Evolutionary conservation across 2,113 vertebrate genomes (phyloP).

Genomic region (Syngnathus scovelli): DNA sequence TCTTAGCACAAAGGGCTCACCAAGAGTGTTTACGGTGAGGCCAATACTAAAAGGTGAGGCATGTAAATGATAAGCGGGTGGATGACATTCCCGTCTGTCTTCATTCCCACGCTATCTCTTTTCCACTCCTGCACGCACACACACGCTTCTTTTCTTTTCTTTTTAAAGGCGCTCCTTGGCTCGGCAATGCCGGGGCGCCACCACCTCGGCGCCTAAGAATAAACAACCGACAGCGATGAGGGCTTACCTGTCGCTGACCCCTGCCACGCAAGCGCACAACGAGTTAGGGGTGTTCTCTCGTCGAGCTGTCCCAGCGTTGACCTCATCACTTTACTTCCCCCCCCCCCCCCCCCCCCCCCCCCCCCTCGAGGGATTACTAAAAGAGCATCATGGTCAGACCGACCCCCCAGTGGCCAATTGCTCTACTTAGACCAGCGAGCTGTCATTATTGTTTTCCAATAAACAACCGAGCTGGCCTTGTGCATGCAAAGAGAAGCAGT

Average conservation of each 20-base stretch:
- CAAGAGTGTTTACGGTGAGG: constrained; percentile 44
- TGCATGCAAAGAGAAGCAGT: constrained; percentile 24
- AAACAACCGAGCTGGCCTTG: constrained; percentile 30
- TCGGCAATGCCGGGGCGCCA: constrained; percentile 28
- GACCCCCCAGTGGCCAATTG: constrained; percentile 35
- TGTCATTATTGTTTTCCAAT: constrained; percentile 55
- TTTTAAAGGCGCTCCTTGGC: constrained; percentile 17
- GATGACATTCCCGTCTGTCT: constrained; percentile 68
- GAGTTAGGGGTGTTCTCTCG: constrained; percentile 47
- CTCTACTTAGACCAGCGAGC: constrained; percentile 38
- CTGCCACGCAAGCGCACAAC: constrained; percentile 7
- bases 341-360: constrained; percentile 29
- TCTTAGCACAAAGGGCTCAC: constrained; percentile 31
- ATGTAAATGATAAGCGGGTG: constrained; percentile 62
- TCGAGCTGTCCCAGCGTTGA: constrained; percentile 48
- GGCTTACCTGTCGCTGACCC: constrained; percentile 62
- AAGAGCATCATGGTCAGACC: constrained; percentile 57
- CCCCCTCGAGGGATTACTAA: constrained; percentile 44
- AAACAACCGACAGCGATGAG: constrained; percentile 49
- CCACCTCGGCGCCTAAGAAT: constrained; percentile 47
- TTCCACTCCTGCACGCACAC: constrained; percentile 28
- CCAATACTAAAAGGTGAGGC: constrained; percentile 54
- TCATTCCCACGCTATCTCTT: constrained; percentile 54
- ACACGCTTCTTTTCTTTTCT: constrained; percentile 13
- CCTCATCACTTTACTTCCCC: constrained; percentile 41